phyloP scores from a whole-genome alignment of 2,888 invertebrate genomes.

The Aspidapion aeneum region DNA sequence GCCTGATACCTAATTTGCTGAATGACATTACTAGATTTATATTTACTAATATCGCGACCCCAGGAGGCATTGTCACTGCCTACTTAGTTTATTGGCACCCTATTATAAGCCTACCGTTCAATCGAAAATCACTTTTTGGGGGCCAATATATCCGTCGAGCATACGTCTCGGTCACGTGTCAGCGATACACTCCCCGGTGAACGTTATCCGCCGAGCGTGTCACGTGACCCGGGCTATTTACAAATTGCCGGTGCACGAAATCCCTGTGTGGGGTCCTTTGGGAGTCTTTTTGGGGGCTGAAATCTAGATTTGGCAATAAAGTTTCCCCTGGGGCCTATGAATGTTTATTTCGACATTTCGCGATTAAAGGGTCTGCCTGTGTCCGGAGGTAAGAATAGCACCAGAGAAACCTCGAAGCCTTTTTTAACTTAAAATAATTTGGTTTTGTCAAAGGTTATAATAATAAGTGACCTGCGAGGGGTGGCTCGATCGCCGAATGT shows the following conservation, averaged over 20 bases:
- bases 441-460: too few relatives aligned
- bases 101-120: background rate
- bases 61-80: background rate
- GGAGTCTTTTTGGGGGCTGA: slow-evolving; percentile 22
- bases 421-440: too few relatives aligned
- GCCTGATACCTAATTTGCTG: too few relatives aligned
- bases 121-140: slow-evolving; percentile 1
- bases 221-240: slow-evolving; percentile 5
- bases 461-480: too few relatives aligned
- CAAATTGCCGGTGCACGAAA: slow-evolving; percentile 5
- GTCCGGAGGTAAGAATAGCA: too few relatives aligned
- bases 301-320: too few relatives aligned
- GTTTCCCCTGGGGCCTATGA: slow-evolving; percentile 21
- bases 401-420: too few relatives aligned
- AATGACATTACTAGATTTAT: too few relatives aligned
- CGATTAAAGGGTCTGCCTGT: too few relatives aligned
- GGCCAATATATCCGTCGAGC: background rate
- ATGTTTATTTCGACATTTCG: background rate
- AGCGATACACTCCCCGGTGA: slow-evolving; percentile 1
- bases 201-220: slow-evolving; percentile 4
- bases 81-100: background rate
- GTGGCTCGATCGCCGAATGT: too few relatives aligned
- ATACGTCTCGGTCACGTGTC: slow-evolving; percentile 2
- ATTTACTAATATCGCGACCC: too few relatives aligned
- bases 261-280: slow-evolving; percentile 13